Conservation (phyloP, 2,113 vertebrate genomes). For the Rhea americana region DNA sequence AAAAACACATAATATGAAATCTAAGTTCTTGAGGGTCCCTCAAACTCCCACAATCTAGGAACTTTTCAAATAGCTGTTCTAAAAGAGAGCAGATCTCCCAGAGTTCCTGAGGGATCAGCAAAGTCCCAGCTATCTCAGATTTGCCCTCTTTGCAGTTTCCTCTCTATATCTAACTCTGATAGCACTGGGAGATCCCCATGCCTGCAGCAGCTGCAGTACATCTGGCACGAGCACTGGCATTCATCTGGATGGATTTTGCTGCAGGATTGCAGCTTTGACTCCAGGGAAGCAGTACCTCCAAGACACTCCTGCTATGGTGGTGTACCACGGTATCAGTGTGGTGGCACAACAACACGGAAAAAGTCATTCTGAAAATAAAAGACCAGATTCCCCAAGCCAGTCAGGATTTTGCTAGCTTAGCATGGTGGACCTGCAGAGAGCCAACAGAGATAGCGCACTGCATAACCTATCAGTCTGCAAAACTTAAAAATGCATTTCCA, state of each 20-base stretch:
- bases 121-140: neutral
- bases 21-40: neutral
- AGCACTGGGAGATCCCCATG: neutral
- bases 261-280: neutral
- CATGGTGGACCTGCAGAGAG: neutral
- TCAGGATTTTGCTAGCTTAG: neutral
- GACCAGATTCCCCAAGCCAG: accelerated
- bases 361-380: neutral
- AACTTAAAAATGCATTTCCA: neutral
- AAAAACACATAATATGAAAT: neutral
- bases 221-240: neutral
- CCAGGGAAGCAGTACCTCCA: neutral
- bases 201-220: neutral
- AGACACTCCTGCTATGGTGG: neutral
- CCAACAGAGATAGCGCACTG: neutral
- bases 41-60: neutral
- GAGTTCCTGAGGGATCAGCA: neutral
- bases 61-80: neutral
- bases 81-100: neutral
- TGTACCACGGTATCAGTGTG: accelerated
- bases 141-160: neutral
- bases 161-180: neutral
- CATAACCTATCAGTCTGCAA: accelerated
- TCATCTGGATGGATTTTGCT: neutral
- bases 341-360: neutral